phyloP scores from a whole-genome alignment of 1,140 invertebrate species.

The Lasaia peninsularis region DNA sequence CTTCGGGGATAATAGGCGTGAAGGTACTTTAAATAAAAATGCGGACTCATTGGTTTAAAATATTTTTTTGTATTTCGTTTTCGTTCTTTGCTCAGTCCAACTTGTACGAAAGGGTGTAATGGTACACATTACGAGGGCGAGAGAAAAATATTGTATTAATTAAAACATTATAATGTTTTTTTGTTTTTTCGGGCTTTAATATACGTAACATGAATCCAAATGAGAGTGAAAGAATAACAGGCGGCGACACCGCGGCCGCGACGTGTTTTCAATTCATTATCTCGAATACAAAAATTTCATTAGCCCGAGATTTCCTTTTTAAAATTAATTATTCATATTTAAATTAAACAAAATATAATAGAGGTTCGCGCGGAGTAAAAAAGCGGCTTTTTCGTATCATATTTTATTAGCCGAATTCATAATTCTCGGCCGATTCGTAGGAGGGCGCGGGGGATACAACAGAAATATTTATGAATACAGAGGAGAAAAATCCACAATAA shows the following conservation, averaged over 20 bases:
- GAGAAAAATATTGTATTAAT: conserved; percentile 61
- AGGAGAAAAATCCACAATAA: conserved; percentile 76
- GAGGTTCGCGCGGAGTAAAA: conserved; percentile 63
- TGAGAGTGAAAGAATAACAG: conserved; percentile 72
- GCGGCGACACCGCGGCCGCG: conserved; percentile 46
- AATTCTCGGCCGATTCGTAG: conserved; percentile 67
- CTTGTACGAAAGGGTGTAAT: too few relatives aligned
- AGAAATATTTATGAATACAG: conserved; percentile 74
- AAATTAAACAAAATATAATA: conserved; percentile 78
- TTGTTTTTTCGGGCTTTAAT: conserved; percentile 48
- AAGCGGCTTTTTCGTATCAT: conserved; percentile 74
- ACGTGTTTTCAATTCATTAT: conserved; percentile 77
- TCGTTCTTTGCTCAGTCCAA: too few relatives aligned
- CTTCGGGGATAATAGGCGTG: too few relatives aligned
- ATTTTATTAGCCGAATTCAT: conserved; percentile 77
- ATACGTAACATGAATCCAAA: conserved; percentile 63
- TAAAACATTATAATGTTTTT: conserved; percentile 65
- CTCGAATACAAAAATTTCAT: conserved; percentile 77
- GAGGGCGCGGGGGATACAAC: conserved; percentile 34
- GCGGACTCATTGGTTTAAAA: too few relatives aligned
- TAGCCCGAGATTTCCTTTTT: conserved; percentile 74
- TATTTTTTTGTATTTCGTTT: neutral
- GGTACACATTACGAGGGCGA: conserved; percentile 36
- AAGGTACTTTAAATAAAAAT: too few relatives aligned
- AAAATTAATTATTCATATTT: conserved; percentile 77